Base-by-base conservation (phyloP, 2,113 vertebrate species). In the Python bivittatus region DNA sequence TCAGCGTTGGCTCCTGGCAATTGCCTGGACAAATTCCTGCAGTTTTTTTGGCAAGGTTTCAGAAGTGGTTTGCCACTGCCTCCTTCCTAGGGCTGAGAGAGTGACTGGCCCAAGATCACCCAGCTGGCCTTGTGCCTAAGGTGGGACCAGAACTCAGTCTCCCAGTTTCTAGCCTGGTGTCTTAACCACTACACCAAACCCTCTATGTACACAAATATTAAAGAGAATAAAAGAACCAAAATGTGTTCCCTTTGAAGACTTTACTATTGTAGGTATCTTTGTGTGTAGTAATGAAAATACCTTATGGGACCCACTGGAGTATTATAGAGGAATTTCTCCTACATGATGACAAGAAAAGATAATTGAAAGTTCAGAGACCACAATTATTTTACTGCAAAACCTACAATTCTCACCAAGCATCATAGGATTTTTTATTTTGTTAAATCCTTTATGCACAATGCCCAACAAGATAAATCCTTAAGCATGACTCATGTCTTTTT, bases 391-490 rank as follows among this genome's bases (percentile, higher is more conserved):
- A 90, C 93, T 90, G 91, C 1, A 22, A 57, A 72, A 42, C 79
- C 93, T 33, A 52, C 44, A 91, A 17, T 93, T 94, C 61, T 91
- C 42, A 88, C 48, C 38, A 86, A 91, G 88, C 44, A 6, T 48
- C 83, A 25, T 17, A 84, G 68, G 90, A 94, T 91, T 61, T 33
- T 53, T 72, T 6, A 48, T 61, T 86, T 86, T 86, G 53, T 42
- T 84, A 83, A 83, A 42, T 90, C 58, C 64, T 90, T 90, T 25
- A 42, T 88, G 38, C 6, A 90, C 64, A 90, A 44, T 54, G 29
- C 85, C 27, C 54, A 90, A 53, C 44, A 22, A 92, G 72, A 85
- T 86, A 90, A 95, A 93, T 91, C 12, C 60, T 90, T 86, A 93
- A 91, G 23, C 3, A 88, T 92, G 88, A 91, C 42, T 95, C 53